Evolutionary conservation across 2,113 vertebrate species (phyloP), one percentile per base, ranked within the genome.

Genomic region (Delphinus delphis): DNA sequence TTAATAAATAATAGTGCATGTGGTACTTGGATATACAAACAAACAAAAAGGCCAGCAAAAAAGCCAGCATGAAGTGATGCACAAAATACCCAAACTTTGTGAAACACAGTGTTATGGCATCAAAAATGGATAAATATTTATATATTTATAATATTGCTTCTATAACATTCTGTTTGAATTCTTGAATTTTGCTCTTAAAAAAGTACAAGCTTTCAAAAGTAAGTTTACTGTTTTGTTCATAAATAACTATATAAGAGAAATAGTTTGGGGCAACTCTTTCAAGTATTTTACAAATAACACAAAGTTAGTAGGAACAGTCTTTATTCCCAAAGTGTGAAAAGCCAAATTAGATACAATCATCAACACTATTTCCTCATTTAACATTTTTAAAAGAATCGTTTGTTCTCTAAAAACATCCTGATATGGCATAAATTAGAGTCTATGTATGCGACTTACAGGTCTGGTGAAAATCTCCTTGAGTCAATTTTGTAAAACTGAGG

Each of bases 111-210:
- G 47, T 73, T 58, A 62, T 62, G 31, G 20, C 17, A 81, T 86
- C 3, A 76, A 85, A 88, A 85, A 67, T 68, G 58, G 41, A n/a
- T 76, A 74, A 95, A 88, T 47, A 53, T 53, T 77, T 50, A n/a
- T 77, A n/a, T 12, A n/a, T 77, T 77, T 77, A n/a, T 53, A 77
- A 53, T 77, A 65, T 58, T 44, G 13, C 18, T 83, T 91, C 65
- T 62, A 41, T 38, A 82, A 50, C 26, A 41, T 92, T 58, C 84
- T 85, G 7, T 68, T 88, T 95, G 71, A 74, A 86, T 81, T 85
- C 50, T 76, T 60, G 38, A 92, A 96, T 74, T 96, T 76, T 94
- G 25, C 65, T 86, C 77, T 26, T 33, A 65, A 70, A 55, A 76
- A 80, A 80, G 14, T n/a, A 68, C 9, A 88, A 62, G 20, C 20